Base-by-base conservation (phyloP, 2,888 invertebrate genomes). In the Pristionchus exspectatus region DNA sequence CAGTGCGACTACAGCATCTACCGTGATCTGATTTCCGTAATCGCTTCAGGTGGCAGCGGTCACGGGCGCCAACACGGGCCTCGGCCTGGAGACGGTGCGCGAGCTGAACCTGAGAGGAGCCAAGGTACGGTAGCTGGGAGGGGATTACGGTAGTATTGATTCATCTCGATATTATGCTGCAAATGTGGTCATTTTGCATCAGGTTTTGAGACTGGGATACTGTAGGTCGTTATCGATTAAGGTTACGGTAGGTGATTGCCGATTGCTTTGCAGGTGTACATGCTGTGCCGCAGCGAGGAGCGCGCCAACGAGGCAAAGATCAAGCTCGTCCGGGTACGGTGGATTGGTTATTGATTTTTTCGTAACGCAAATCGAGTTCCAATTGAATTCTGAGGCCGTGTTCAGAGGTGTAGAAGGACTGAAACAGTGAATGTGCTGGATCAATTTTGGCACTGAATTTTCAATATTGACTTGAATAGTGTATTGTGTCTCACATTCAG, bases 11-110 rank as follows among this genome's bases (percentile, higher is more conserved):
- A 50, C 7, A 9, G 9, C 2, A 56, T 56, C 38, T 56, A 56
- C 21, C 56, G 56, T 16, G 2, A 12, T 2, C 12, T 12, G 59
- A 24, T 24, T 63, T 7, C 59, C 24, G 63, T 63, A 63, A 24
- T 97, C 97, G 0, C 0, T 33, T 54, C 81, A 97, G 95, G 96
- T 85, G 97, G 94, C 97, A 0, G 95, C 99, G 14, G 96, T 98
- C 44, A 89, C 89, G 30, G 89, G 89, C 44, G 89, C 89, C 24
- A 89, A 88, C 50, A 74, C 87, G 27, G 87, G 87, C 98, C 98
- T 99, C 94, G 99, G 97, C 96, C 94, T 93, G 92, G 93, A 94
- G 90, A 92, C 92, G 21, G 93, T 91, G 21, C 90, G 91, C 18
- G 93, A 94, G 90, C 88, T 95, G 90, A 95, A 95, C 90, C 88